Conservation (phyloP, 53 echinoderm and acorn worm species). For the Holothuria scabra region DNA sequence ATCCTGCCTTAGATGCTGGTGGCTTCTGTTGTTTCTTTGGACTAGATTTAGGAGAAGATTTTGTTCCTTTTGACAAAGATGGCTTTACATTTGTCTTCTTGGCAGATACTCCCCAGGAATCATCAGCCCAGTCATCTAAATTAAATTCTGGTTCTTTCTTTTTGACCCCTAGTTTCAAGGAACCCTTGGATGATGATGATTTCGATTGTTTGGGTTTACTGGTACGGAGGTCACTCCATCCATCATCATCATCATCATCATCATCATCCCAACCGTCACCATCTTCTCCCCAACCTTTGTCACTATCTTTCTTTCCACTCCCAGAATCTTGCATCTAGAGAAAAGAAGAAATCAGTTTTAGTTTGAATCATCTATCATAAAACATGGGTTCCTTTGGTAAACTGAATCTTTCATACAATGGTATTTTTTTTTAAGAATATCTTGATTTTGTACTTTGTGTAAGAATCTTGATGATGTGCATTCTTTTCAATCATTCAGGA, state of each 20-base stretch:
- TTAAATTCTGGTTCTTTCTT: slow-evolving; percentile 53
- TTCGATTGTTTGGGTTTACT: slow-evolving; percentile 40
- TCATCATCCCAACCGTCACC: background rate
- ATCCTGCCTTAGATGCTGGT: slow-evolving; percentile 22
- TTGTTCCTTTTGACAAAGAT: slow-evolving; percentile 32
- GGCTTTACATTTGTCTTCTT: slow-evolving; percentile 45
- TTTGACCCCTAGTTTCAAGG: slow-evolving; percentile 74
- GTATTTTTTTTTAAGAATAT: no score
- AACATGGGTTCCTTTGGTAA: no score
- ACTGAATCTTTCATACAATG: no score
- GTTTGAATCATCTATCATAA: no score
- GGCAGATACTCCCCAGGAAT: slow-evolving; percentile 52
- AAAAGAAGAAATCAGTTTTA: no score
- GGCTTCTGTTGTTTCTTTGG: slow-evolving; percentile 52
- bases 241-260: slow-evolving; percentile 32
- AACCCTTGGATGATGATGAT: slow-evolving; percentile 25
- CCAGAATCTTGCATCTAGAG: background rate
- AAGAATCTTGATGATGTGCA: no score
- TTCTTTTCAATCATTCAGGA: background rate
- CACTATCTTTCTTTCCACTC: slow-evolving; percentile 75
- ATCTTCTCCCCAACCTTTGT: slow-evolving; percentile 53
- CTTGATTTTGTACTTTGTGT: no score
- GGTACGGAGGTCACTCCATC: slow-evolving; percentile 28
- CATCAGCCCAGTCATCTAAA: slow-evolving; percentile 51
- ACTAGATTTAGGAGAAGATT: slow-evolving; percentile 39